Conservation (phyloP, 2,797 vertebrate genomes). For the Epinephelus malabaricus region DNA sequence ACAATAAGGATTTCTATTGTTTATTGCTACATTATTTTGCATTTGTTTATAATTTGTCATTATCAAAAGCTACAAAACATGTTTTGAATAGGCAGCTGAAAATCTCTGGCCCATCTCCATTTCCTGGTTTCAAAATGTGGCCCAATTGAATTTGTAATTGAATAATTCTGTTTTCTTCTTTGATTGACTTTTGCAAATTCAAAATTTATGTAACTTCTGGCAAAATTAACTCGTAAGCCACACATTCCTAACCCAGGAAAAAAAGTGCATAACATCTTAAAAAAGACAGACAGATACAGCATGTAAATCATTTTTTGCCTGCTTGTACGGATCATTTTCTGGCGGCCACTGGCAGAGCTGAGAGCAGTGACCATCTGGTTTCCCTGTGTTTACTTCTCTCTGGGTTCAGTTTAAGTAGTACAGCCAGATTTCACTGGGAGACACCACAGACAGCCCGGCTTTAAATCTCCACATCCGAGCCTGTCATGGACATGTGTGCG, state of each 20-base stretch:
- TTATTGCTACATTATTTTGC: no score
- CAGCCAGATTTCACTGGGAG: constrained; percentile 67
- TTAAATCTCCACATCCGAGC: constrained; percentile 59
- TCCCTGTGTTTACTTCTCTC: constrained; percentile 71
- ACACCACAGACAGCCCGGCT: constrained; percentile 57
- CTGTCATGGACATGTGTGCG: constrained; percentile 29
- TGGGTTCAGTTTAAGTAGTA: constrained; percentile 64
- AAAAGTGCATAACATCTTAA: constrained; percentile 19
- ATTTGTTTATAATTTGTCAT: no score
- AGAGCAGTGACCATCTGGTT: constrained; percentile 74
- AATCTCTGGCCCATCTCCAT: no score
- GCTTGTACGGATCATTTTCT: constrained; percentile 61
- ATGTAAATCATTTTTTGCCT: constrained; percentile 47
- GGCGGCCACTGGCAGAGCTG: constrained; percentile 57
- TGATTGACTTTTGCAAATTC: constrained; percentile 23
- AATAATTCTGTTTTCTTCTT: background rate
- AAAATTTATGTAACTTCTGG: constrained; percentile 13
- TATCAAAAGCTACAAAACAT: no score
- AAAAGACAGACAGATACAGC: constrained; percentile 34
- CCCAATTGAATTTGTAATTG: no score
- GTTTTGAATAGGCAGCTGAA: no score
- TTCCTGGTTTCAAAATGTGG: no score
- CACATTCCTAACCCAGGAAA: constrained; percentile 18
- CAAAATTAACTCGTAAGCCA: background rate
- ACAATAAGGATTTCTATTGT: no score